Evolutionary conservation across 1,140 invertebrate genomes (phyloP).

Genomic region (Akabosia matsudoensis): DNA sequence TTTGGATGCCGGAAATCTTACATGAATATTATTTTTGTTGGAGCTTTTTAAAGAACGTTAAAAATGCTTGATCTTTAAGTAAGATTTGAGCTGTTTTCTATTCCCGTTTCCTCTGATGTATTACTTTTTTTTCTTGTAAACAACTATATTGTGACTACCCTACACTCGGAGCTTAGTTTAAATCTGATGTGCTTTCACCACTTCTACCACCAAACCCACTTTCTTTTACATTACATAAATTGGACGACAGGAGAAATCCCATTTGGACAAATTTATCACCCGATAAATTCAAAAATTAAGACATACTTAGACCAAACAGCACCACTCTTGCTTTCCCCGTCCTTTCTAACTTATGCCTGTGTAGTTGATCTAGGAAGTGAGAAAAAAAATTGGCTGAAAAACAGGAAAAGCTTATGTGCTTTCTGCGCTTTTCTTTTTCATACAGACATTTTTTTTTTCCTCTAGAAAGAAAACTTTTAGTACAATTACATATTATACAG

Average conservation of each 20-base stretch:
- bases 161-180: too few species aligned
- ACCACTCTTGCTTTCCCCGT: constrained; percentile 5
- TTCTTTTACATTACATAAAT: constrained; percentile 13
- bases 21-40: too few species aligned
- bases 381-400: constrained; percentile 24
- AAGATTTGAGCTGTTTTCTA: too few species aligned
- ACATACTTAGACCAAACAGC: constrained; percentile 45
- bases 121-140: too few species aligned
- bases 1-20: too few species aligned
- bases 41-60: too few species aligned
- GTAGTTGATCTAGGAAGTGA: constrained; percentile 18
- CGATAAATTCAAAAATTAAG: constrained; percentile 49
- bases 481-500: not conserved
- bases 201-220: not conserved
- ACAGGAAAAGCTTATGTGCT: not conserved
- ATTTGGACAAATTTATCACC: constrained; percentile 47
- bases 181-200: not conserved
- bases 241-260: constrained; percentile 36
- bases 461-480: not conserved
- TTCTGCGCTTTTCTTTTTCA: not conserved
- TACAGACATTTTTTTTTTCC: not conserved
- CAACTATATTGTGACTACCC: too few species aligned
- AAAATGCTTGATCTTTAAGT: too few species aligned
- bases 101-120: too few species aligned
- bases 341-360: not conserved